phyloP scores from a whole-genome alignment of 2,113 vertebrate genomes.

The Nycticryphes semicollaris region DNA sequence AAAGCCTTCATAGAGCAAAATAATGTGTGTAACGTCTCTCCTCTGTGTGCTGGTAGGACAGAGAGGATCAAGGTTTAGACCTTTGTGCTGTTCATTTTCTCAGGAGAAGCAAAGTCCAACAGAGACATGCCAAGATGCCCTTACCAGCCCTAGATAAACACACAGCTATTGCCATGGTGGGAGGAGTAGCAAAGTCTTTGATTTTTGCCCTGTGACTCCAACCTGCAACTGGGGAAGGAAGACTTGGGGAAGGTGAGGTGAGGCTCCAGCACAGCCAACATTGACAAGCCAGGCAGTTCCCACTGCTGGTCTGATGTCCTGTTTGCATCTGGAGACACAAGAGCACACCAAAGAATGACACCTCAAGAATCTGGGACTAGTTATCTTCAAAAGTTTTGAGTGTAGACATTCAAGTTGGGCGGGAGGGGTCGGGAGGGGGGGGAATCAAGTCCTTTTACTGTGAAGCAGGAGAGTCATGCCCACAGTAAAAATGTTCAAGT shows the following conservation, averaged over 20 bases:
- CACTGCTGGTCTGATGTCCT: neutral
- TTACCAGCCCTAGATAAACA: neutral
- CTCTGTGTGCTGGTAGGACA: neutral
- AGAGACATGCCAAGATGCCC: neutral
- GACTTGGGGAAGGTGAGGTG: neutral
- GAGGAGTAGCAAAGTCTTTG: neutral
- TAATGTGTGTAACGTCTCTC: neutral
- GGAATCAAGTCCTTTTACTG: neutral
- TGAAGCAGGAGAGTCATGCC: neutral
- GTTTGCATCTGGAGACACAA: neutral
- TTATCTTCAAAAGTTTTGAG: neutral
- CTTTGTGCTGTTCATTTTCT: neutral
- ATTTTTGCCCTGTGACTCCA: neutral
- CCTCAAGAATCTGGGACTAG: neutral
- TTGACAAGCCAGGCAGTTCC: neutral
- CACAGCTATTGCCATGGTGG: neutral
- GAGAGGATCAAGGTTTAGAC: neutral
- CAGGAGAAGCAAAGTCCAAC: neutral
- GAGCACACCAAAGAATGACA: neutral
- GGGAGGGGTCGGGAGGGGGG: neutral
- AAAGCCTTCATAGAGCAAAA: neutral
- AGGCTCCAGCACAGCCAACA: neutral
- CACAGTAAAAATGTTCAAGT: neutral
- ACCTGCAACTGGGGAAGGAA: neutral
- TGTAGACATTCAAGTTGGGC: neutral